Evolutionary conservation across 64 coral and sea anemone genomes (phyloP).

Genomic region (Stylophora pistillata): DNA sequence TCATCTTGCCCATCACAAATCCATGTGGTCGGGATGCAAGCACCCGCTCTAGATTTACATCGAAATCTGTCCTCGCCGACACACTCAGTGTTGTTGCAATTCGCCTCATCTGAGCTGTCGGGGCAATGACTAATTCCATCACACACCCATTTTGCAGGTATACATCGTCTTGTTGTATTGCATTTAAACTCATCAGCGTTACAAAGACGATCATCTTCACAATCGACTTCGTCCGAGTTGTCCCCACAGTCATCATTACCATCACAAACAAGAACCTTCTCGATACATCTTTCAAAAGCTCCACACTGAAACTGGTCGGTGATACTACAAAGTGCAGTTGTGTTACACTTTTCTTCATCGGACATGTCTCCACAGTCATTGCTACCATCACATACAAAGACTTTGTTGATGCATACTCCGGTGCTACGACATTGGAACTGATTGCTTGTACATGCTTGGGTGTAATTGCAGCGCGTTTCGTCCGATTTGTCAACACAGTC

Average conservation of each 20-base stretch:
- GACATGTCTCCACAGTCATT: neutral
- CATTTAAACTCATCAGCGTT: neutral
- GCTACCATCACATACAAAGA: neutral
- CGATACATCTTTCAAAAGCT: conserved; percentile 41
- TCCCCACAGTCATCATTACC: conserved; percentile 6
- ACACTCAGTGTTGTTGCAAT: neutral
- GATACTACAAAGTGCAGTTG: neutral
- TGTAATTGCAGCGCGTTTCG: no score
- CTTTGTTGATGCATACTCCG: neutral
- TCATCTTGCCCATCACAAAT: neutral
- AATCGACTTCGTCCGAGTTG: neutral
- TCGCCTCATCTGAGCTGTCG: neutral
- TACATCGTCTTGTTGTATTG: neutral
- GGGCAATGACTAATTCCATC: neutral
- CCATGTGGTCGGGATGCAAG: neutral
- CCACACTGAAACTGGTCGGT: conserved; percentile 1
- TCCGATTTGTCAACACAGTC: conserved; percentile 14
- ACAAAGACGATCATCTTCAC: neutral
- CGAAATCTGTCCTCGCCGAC: neutral
- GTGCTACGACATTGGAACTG: neutral
- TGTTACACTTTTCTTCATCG: neutral
- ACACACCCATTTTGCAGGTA: neutral
- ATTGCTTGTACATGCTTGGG: no score
- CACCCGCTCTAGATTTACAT: neutral
- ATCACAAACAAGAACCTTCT: conserved; percentile 52